These are phyloP conservation scores for Drosophila peninsularis DNA, from an alignment of 2,888 invertebrate species.

Conservation along the genomic window DNA sequence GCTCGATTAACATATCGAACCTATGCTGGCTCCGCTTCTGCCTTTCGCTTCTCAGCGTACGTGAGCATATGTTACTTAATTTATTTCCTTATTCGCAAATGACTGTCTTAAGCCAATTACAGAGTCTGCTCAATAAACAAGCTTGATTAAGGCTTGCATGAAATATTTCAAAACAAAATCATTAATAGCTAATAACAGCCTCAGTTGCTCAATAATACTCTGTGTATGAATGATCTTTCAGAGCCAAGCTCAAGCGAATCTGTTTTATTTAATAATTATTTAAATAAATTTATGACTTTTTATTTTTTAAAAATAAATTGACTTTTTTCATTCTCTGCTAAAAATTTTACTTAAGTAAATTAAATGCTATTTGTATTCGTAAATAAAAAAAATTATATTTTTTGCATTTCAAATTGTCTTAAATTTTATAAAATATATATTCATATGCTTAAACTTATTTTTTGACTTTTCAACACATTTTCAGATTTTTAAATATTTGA, in stretches of 20 bases:
- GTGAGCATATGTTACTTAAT: background rate
- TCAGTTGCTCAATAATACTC: background rate
- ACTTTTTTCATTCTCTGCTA: too few relatives aligned
- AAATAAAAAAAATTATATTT: too few relatives aligned
- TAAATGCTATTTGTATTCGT: too few relatives aligned
- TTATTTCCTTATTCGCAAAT: slow-evolving; percentile 23
- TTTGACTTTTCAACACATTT: background rate
- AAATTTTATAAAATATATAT: too few relatives aligned
- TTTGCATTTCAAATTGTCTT: too few relatives aligned
- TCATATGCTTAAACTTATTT: too few relatives aligned
- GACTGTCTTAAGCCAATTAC: slow-evolving; percentile 6
- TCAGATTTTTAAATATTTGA: background rate
- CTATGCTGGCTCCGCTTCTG: background rate
- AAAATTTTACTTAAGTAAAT: too few relatives aligned
- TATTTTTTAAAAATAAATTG: too few relatives aligned
- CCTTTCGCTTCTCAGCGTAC: background rate
- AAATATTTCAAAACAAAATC: slow-evolving; percentile 2
- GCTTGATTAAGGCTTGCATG: slow-evolving; percentile 6
- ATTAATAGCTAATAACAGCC: slow-evolving; percentile 1
- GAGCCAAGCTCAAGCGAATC: background rate
- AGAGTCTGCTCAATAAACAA: slow-evolving; percentile 5
- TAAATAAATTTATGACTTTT: background rate
- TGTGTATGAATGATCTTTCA: background rate
- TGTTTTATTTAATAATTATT: slow-evolving; percentile 1
- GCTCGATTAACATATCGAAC: slow-evolving; percentile 15